phyloP scores from a whole-genome alignment of 2,888 invertebrate species.

The Tetragonisca angustula region DNA sequence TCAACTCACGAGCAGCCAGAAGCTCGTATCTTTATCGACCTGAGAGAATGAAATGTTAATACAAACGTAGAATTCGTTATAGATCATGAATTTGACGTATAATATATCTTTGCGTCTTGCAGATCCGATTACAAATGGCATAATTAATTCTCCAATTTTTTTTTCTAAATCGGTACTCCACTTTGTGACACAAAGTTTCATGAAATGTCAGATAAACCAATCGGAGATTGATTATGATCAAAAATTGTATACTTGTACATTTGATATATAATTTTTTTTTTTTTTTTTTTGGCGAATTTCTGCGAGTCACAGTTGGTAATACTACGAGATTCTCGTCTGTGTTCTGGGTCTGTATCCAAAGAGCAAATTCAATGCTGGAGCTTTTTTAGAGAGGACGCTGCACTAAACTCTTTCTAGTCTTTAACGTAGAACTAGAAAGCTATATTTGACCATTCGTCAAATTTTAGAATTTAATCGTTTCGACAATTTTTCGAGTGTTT shows the following conservation, averaged over 20 bases:
- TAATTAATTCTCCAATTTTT: not conserved
- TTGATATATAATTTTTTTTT: not conserved
- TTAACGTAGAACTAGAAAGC: no score
- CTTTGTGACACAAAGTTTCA: not conserved
- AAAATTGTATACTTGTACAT: not conserved
- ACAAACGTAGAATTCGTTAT: not conserved
- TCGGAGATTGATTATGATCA: not conserved
- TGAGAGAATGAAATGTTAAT: not conserved
- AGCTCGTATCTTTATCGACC: conserved; percentile 40
- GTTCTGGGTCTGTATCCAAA: conserved; percentile 16
- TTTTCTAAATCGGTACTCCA: not conserved
- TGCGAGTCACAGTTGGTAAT: not conserved
- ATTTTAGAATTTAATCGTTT: no score
- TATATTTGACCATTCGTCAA: no score
- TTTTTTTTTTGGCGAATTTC: not conserved
- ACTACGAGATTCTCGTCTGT: not conserved
- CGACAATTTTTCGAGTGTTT: no score
- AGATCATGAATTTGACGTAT: not conserved
- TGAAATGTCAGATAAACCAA: not conserved
- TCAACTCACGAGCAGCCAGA: conserved; percentile 40
- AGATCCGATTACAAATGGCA: not conserved
- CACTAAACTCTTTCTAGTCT: not conserved
- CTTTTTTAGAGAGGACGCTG: conserved; percentile 57
- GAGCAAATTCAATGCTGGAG: conserved; percentile 26
- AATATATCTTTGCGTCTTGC: not conserved